Conservation (phyloP, 2,888 invertebrate species). For the Ormyrus nitidulus region DNA sequence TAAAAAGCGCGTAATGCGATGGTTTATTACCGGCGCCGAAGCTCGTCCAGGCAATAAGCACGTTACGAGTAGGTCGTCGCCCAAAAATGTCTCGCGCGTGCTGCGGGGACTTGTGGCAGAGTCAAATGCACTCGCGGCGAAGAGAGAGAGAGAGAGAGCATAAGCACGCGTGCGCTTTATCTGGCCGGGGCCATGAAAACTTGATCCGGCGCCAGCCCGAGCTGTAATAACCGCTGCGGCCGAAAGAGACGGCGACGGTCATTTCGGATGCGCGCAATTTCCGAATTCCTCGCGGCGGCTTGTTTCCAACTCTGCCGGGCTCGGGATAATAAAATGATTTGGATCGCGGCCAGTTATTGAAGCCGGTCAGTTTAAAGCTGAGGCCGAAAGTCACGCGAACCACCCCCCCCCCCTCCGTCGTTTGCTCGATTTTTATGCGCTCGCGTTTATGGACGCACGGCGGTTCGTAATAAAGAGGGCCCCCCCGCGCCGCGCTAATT, state of each 20-base stretch:
- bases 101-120: background rate
- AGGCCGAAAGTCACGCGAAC: too few relatives aligned
- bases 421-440: too few relatives aligned
- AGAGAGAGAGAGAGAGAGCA: too few relatives aligned
- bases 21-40: too few relatives aligned
- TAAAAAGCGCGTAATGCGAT: too few relatives aligned
- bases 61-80: too few relatives aligned
- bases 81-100: background rate
- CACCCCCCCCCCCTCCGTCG: too few relatives aligned
- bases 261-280: slow-evolving; percentile 35
- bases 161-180: too few relatives aligned
- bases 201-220: slow-evolving; percentile 22
- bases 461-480: too few relatives aligned
- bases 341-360: slow-evolving; percentile 47
- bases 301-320: background rate
- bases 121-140: too few relatives aligned
- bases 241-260: background rate
- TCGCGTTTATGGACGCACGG: too few relatives aligned
- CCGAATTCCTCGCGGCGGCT: slow-evolving; percentile 32
- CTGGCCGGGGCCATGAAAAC: slow-evolving; percentile 31
- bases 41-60: background rate
- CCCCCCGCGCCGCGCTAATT: slow-evolving; percentile 25
- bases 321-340: slow-evolving; percentile 53
- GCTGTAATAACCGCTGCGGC: slow-evolving; percentile 28
- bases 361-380: too few relatives aligned